Conservation (phyloP, 2,888 invertebrate genomes). For the Diaphora mendica region DNA sequence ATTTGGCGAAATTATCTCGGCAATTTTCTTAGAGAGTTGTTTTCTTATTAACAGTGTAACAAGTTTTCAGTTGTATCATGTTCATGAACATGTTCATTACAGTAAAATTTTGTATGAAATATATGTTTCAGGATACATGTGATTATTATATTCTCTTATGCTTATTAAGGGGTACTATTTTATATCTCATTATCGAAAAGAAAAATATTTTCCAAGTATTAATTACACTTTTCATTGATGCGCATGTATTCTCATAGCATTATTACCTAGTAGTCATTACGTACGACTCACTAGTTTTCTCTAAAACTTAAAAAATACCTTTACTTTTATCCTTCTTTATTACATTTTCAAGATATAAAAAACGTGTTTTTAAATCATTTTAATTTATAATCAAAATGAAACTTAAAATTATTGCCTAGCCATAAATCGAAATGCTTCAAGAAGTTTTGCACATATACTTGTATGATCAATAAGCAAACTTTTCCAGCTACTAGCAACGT, state of each 20-base stretch:
- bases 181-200: too few relatives aligned
- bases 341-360: not conserved
- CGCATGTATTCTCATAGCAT: too few relatives aligned
- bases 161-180: too few relatives aligned
- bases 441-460: not conserved
- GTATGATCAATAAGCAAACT: not conserved
- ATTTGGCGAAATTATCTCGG: not conserved
- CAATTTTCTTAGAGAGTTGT: constrained; percentile 3
- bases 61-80: constrained; percentile 1
- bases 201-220: too few relatives aligned
- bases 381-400: not conserved
- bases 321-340: too few relatives aligned
- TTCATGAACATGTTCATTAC: not conserved
- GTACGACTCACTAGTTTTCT: too few relatives aligned
- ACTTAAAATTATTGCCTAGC: not conserved
- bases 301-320: too few relatives aligned
- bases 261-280: too few relatives aligned
- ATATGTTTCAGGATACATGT: too few relatives aligned
- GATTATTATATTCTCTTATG: too few relatives aligned
- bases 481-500: not conserved
- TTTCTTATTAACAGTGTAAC: constrained; percentile 5
- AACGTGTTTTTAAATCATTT: not conserved
- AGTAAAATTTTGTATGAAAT: not conserved
- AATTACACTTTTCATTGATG: too few relatives aligned
- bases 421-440: not conserved